Conservation (phyloP, 2,888 invertebrate species). For the Mythimna pallens region DNA sequence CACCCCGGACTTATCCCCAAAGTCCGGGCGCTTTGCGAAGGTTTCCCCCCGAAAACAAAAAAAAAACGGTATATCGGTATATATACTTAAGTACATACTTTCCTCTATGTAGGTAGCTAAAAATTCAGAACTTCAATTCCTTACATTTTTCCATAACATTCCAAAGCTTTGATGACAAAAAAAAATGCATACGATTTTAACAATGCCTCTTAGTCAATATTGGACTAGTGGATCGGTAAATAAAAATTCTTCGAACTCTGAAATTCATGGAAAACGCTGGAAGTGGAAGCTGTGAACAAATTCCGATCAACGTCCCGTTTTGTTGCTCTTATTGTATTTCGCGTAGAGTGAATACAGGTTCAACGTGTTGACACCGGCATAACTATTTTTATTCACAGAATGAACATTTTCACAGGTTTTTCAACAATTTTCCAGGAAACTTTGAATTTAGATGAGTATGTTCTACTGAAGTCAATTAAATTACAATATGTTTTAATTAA, state of each 20-base stretch:
- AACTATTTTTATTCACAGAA: neutral
- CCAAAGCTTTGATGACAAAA: constrained; percentile 2
- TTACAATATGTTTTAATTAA: too few relatives aligned
- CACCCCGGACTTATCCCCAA: too few relatives aligned
- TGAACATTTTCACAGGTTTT: neutral
- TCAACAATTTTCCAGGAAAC: too few relatives aligned
- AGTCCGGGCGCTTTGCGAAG: too few relatives aligned
- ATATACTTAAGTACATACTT: too few relatives aligned
- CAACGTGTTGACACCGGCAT: neutral
- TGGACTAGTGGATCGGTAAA: constrained; percentile 18
- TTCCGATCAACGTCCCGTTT: constrained; percentile 11
- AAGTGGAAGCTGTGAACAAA: constrained; percentile 25
- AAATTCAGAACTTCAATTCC: neutral
- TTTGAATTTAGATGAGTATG: neutral
- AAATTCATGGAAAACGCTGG: constrained; percentile 28
- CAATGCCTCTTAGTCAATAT: constrained; percentile 8
- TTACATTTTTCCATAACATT: neutral
- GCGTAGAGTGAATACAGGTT: constrained; percentile 30
- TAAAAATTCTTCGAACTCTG: constrained; percentile 24
- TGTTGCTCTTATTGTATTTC: constrained; percentile 29
- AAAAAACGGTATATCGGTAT: too few relatives aligned
- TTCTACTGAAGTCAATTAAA: neutral
- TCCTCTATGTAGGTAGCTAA: too few relatives aligned
- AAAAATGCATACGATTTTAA: constrained; percentile 2
- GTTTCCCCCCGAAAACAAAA: too few relatives aligned